Percentiles rank a stretch among this genome's conserved stretches.
phyloP scores from a whole-genome alignment of 2,888 invertebrate genomes.

The Molorchus minor region DNA sequence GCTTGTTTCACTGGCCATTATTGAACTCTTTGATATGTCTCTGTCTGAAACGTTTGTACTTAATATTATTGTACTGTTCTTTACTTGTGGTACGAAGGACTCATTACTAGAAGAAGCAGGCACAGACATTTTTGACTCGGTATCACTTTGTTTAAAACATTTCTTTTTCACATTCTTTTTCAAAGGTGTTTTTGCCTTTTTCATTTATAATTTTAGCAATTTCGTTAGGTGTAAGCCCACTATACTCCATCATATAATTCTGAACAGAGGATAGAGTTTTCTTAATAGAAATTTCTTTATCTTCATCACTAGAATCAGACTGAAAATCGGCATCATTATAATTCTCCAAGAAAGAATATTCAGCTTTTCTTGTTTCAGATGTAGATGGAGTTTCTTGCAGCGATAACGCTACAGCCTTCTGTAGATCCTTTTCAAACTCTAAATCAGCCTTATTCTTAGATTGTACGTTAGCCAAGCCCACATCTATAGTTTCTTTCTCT shows the following conservation, averaged over 20 bases:
- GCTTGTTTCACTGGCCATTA: no score
- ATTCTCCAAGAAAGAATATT: slow-evolving; percentile 54
- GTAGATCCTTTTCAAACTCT: slow-evolving; percentile 63
- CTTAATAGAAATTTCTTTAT: slow-evolving; percentile 46
- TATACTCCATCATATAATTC: slow-evolving; percentile 79
- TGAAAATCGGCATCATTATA: slow-evolving; percentile 49
- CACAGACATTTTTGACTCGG: no score
- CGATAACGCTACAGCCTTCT: slow-evolving; percentile 71
- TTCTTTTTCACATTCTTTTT: slow-evolving; percentile 11
- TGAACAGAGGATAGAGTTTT: slow-evolving; percentile 70
- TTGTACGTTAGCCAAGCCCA: slow-evolving; percentile 44
- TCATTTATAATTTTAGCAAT: slow-evolving; percentile 68
- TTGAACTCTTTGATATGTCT: no score
- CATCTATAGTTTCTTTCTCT: not conserved
- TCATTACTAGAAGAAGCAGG: no score
- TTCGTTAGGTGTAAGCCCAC: slow-evolving; percentile 76
- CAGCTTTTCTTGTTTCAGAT: slow-evolving; percentile 52
- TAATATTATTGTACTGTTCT: no score
- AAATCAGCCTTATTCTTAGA: slow-evolving; percentile 48
- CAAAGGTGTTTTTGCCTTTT: slow-evolving; percentile 5
- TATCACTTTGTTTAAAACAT: no score
- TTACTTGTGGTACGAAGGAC: no score
- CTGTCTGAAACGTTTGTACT: no score
- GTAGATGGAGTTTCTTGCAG: slow-evolving; percentile 63
- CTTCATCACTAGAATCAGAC: slow-evolving; percentile 54